Evolutionary conservation across 2,797 vertebrate species (phyloP), one percentile per base, ranked within the genome.

Genomic region (Betta splendens): DNA sequence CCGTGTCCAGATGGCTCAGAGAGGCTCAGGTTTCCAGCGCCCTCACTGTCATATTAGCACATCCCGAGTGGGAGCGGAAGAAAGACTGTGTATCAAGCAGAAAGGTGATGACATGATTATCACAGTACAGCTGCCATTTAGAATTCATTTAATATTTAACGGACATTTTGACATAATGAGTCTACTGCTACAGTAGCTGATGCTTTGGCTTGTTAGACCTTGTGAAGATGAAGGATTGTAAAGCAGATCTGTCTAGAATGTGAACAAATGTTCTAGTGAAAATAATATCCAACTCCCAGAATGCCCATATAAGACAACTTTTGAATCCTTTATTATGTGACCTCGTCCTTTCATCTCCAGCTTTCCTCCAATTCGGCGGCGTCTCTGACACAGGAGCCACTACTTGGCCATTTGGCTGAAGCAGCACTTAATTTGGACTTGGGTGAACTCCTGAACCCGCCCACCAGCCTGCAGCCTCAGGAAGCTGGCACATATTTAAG

Each of bases 371-470:
- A 59, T 88, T 77, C 85, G 71, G 70, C 82, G 81, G 75, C 20
- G 25, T 85, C 75, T 67, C 68, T 68, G 77, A 75, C 85, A 73
- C 64, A 67, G 69, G 79, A 89, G 75, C 81, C 80, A 85, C 75
- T 84, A 84, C 80, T 69, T 77, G 48, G 68, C 39, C 82, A 72
- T 89, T 89, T 87, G 80, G 61, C 81, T 49, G 64, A 83, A n/a
- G 79, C 86, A 85, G 79, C 86, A 90, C 92, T 91, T 92, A 86
- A 92, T 93, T 93, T 92, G 91, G 92, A 71, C 85, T 90, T 92
- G 82, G 88, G 79, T 79, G 86, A 89, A 85, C 79, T 65, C 72
- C 73, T 60, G 74, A 68, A 49, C 72, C 89, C 87, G 60, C 91
- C 92, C 82, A 72, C 82, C 5, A 0, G 42, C 70, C 64, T 63